A percentile compares a stretch with the other conserved stretches of the same genome.
phyloP scores from a whole-genome alignment of 2,797 vertebrate species.

The Sebastes trivittatus region DNA sequence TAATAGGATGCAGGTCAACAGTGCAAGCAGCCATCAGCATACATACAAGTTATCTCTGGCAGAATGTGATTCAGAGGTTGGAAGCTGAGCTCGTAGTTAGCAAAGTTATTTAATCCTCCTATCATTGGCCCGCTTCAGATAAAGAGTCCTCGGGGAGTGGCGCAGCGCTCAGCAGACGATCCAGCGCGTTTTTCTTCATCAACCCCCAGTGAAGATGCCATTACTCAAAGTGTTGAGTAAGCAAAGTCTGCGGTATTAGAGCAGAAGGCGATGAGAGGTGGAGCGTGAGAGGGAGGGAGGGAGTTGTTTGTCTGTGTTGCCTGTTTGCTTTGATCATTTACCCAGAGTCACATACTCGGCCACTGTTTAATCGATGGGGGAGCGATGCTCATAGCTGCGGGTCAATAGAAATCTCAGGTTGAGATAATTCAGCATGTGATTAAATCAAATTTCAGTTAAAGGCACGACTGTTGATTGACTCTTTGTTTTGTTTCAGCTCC shows the following conservation, averaged over 20 bases:
- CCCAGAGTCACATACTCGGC: constrained; percentile 24
- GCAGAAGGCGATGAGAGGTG: constrained; percentile 11
- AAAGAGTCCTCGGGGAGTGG: constrained; percentile 28
- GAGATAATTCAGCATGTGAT: constrained; percentile 41
- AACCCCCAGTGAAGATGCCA: constrained; percentile 35
- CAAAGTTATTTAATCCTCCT: constrained; percentile 31
- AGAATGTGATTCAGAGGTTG: not conserved
- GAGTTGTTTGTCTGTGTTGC: constrained; percentile 8
- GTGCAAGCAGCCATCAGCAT: not conserved
- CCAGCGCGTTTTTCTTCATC: constrained; percentile 37
- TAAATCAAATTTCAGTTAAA: constrained; percentile 21
- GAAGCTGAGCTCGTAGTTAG: constrained; percentile 10
- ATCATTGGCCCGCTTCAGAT: constrained; percentile 29
- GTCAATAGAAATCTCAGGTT: constrained; percentile 46
- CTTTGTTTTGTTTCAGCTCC: constrained; percentile 1
- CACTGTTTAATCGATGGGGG: constrained; percentile 41
- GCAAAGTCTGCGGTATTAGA: constrained; percentile 23
- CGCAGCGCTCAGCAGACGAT: constrained; percentile 7
- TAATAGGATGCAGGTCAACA: not conserved
- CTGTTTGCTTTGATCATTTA: constrained; percentile 54
- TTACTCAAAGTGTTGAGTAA: constrained; percentile 52
- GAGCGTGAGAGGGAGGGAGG: not conserved
- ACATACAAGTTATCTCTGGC: not conserved
- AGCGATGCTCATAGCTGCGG: constrained; percentile 25
- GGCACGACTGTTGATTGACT: not conserved